These are phyloP conservation scores for Sinocyclocheilus maitianheensis DNA, from an alignment of 2,113 vertebrate species.

Conservation along the genomic window DNA sequence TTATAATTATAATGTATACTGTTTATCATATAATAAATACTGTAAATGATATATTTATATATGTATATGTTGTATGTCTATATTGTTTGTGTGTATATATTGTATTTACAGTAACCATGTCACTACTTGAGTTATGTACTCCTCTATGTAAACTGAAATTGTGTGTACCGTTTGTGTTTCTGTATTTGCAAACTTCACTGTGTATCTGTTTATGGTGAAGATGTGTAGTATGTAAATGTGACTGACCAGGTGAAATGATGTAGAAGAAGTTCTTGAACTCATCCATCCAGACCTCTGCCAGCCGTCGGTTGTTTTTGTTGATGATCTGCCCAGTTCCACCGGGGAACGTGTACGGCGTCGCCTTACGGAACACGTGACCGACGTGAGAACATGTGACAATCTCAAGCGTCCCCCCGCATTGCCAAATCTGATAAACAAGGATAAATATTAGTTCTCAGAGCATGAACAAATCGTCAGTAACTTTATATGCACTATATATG, in stretches of 20 bases:
- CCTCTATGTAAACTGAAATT: no score
- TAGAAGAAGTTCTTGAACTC: conserved; percentile 99
- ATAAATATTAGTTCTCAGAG: conserved; percentile 1
- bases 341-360: conserved; percentile 96
- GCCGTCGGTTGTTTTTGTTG: conserved; percentile 97
- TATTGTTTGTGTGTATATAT: no score
- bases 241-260: conserved; percentile 97
- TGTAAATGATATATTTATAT: no score
- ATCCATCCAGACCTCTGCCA: conserved; percentile 99
- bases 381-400: conserved; percentile 98
- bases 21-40: no score
- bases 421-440: conserved; percentile 87
- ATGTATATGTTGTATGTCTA: no score
- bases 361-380: conserved; percentile 97
- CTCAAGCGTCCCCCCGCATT: conserved; percentile 96
- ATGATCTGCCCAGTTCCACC: conserved; percentile 98
- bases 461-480: background rate
- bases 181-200: no score
- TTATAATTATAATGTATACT: no score
- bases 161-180: no score
- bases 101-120: no score
- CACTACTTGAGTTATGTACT: no score
- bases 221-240: background rate
- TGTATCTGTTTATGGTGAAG: no score
- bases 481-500: background rate